A percentile compares a stretch with the other conserved stretches of the same genome.
Conservation (phyloP, 2,113 vertebrate species). For the Gadus chalcogrammus region DNA sequence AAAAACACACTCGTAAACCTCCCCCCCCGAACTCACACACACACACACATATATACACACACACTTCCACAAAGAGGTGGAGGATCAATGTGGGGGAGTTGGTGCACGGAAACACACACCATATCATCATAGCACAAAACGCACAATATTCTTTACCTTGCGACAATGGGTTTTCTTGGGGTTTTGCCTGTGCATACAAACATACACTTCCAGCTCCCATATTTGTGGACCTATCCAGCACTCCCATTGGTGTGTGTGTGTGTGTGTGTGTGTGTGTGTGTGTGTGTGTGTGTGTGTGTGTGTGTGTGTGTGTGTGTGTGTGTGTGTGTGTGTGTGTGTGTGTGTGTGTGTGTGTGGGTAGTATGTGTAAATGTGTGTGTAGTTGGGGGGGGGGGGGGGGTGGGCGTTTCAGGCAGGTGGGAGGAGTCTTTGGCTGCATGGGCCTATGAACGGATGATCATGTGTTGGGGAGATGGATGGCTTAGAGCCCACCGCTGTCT, state of each 20-base stretch:
- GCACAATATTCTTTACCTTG: constrained; percentile 10
- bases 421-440: constrained; percentile 34
- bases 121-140: background rate
- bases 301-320: constrained; percentile 20
- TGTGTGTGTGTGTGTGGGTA: constrained; percentile 16
- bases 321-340: constrained; percentile 1
- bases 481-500: constrained; percentile 93
- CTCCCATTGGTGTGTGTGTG: constrained; percentile 1
- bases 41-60: background rate
- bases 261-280: constrained; percentile 2
- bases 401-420: too few relatives aligned
- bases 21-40: background rate
- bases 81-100: too few relatives aligned
- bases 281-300: constrained; percentile 12
- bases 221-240: constrained; percentile 34
- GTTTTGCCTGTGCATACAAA: background rate
- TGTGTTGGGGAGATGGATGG: constrained; percentile 96
- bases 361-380: constrained; percentile 23
- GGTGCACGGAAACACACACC: constrained; percentile 16
- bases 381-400: background rate
- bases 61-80: background rate
- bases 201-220: constrained; percentile 30
- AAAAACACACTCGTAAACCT: background rate
- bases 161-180: background rate
- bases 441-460: constrained; percentile 89